Evolutionary conservation across 2,888 invertebrate species (phyloP).

Genomic region (Calameuta pallipes): DNA sequence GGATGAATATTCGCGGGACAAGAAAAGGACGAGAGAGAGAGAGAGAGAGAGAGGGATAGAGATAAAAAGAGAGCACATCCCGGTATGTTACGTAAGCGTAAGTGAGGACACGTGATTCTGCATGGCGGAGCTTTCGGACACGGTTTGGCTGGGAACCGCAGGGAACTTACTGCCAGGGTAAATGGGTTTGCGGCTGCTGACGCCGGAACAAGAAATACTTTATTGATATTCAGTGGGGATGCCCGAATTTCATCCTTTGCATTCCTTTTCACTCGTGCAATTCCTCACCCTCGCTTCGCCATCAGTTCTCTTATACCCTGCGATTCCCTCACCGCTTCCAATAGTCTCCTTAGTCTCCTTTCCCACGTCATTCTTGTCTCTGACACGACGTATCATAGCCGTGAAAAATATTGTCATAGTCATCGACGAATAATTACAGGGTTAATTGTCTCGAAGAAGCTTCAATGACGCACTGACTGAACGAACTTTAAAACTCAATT

Average conservation of each 20-base stretch:
- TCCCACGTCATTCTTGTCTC: background rate
- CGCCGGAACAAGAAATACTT: slow-evolving; percentile 40
- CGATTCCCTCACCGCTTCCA: background rate
- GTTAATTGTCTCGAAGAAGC: background rate
- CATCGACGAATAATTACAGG: background rate
- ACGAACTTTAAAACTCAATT: slow-evolving; percentile 48
- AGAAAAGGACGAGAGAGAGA: slow-evolving; percentile 2
- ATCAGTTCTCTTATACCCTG: background rate
- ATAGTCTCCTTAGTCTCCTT: background rate
- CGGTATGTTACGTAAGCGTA: slow-evolving; percentile 1
- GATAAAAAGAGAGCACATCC: slow-evolving; percentile 4
- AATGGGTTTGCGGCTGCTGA: slow-evolving; percentile 39
- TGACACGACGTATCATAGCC: background rate
- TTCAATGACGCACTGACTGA: background rate
- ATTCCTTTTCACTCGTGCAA: background rate
- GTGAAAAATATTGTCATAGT: background rate
- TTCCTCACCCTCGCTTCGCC: background rate
- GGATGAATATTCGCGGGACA: too few species aligned
- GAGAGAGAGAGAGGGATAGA: background rate
- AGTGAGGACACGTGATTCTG: slow-evolving; percentile 5
- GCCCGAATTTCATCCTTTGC: slow-evolving; percentile 5
- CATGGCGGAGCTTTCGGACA: slow-evolving; percentile 14
- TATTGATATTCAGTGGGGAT: slow-evolving; percentile 32
- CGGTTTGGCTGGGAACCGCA: slow-evolving; percentile 22
- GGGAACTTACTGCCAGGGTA: slow-evolving; percentile 20